Evolutionary conservation across 2,113 vertebrate species (phyloP).

Genomic region (Dinomys branickii): DNA sequence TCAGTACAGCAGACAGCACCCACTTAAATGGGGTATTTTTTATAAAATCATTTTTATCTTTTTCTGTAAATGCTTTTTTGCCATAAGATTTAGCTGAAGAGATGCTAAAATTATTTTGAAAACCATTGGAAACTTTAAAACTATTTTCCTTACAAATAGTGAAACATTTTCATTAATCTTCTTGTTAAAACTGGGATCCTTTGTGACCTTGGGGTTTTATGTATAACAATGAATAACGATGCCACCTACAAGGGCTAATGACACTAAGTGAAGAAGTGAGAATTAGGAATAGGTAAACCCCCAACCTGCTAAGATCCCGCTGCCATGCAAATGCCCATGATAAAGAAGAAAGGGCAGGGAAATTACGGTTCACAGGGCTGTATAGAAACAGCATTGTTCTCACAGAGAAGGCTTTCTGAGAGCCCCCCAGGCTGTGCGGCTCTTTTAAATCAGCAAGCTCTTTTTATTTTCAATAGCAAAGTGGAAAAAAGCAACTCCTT

Average conservation of each 20-base stretch:
- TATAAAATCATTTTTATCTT: not conserved
- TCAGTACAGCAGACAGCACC: no score
- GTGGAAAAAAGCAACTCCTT: conserved; percentile 51
- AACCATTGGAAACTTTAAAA: not conserved
- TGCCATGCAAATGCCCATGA: conserved; percentile 70
- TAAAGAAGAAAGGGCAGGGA: conserved; percentile 40
- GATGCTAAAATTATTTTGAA: conserved; percentile 48
- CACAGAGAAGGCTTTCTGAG: conserved; percentile 66
- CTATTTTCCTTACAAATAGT: conserved; percentile 1
- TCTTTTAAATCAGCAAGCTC: conserved; percentile 67
- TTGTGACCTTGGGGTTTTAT: conserved; percentile 30
- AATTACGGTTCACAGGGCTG: conserved; percentile 63
- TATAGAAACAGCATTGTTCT: conserved; percentile 56
- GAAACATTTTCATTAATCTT: conserved; percentile 29
- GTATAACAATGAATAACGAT: conserved; percentile 56
- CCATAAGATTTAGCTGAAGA: conserved; percentile 17
- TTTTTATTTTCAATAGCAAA: conserved; percentile 76
- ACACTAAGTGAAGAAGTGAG: conserved; percentile 48
- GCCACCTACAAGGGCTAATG: conserved; percentile 56
- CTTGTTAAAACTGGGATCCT: conserved; percentile 9
- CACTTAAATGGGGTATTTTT: not conserved
- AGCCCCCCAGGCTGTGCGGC: conserved; percentile 56
- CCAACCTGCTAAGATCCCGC: not conserved
- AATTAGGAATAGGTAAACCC: conserved; percentile 36
- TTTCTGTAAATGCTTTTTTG: not conserved